Percentiles rank a stretch among this genome's conserved stretches.
phyloP scores from a whole-genome alignment of 2,888 invertebrate species.

The Orchesella flavescens region DNA sequence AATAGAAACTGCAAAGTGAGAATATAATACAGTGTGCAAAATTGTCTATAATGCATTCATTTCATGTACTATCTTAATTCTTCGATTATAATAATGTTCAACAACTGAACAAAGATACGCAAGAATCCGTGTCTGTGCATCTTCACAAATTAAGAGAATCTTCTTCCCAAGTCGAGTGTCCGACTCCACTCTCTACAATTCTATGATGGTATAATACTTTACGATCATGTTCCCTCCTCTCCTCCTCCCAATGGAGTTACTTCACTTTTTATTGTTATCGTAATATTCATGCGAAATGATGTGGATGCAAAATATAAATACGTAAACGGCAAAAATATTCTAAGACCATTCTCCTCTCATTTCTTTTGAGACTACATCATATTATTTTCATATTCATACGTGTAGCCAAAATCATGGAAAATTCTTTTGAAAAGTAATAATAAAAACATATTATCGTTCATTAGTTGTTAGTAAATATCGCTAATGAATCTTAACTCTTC shows the following conservation, averaged over 20 bases:
- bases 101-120: background rate
- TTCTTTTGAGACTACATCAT: background rate
- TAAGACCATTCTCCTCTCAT: background rate
- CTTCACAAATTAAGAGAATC: background rate
- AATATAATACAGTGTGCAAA: background rate
- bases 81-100: background rate
- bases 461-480: constrained; percentile 19
- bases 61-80: too few species aligned
- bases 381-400: too few species aligned
- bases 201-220: too few species aligned
- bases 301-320: too few species aligned
- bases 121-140: background rate
- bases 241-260: constrained; percentile 4
- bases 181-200: background rate
- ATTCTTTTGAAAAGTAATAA: background rate
- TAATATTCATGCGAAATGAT: background rate
- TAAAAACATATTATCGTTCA: constrained; percentile 23
- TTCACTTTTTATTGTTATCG: constrained; percentile 12
- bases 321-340: background rate
- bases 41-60: background rate
- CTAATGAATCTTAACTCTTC: constrained; percentile 25
- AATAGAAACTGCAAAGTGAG: background rate
- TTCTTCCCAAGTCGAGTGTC: background rate
- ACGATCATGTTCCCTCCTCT: background rate
- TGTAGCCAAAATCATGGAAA: constrained; percentile 33